Evolutionary conservation across 2,888 invertebrate genomes (phyloP).

Genomic region (Pediacus dermestoides): DNA sequence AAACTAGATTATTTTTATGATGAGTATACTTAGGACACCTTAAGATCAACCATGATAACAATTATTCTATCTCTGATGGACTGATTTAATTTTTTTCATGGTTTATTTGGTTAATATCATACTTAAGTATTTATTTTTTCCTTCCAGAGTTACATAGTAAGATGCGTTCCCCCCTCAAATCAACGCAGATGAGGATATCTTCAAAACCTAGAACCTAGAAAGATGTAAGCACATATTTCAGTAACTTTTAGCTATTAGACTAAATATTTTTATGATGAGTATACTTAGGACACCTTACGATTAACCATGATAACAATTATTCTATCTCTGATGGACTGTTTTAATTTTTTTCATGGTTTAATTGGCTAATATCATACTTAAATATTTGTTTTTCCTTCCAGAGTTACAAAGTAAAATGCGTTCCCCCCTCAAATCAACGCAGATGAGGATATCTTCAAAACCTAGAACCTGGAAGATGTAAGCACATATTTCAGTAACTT

Average conservation of each 20-base stretch:
- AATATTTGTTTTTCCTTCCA: too few species aligned
- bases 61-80: constrained; percentile 7
- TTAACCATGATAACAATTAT: constrained; percentile 19
- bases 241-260: too few species aligned
- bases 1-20: constrained; percentile 14
- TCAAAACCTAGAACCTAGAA: constrained; percentile 91
- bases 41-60: constrained; percentile 21
- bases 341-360: too few species aligned
- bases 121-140: too few species aligned
- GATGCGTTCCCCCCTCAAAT: too few species aligned
- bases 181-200: constrained; percentile 92
- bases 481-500: constrained; percentile 19
- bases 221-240: constrained; percentile 57
- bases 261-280: constrained; percentile 21
- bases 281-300: constrained; percentile 28
- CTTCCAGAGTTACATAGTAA: constrained; percentile 75
- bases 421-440: too few species aligned
- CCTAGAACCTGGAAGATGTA: constrained; percentile 90
- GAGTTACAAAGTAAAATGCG: too few species aligned
- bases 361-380: too few species aligned
- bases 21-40: constrained; percentile 28
- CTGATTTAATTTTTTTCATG: too few species aligned
- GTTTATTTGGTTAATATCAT: constrained; percentile 11
- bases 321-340: constrained; percentile 4
- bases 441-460: constrained; percentile 92